Conservation (phyloP, 2,113 vertebrate species). For the Spilogale gracilis region DNA sequence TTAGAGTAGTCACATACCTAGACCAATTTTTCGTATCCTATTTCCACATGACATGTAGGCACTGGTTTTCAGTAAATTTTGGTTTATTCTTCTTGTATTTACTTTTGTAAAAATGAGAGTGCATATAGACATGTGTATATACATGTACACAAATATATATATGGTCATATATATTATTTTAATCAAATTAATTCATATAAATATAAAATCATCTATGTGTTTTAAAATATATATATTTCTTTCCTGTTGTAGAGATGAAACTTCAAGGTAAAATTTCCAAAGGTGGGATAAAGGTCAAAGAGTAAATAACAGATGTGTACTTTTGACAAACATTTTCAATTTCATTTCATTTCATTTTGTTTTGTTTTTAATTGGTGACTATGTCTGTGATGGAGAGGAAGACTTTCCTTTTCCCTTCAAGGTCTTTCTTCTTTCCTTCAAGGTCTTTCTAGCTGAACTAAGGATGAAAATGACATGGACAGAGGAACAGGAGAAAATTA, state of each 20-base stretch:
- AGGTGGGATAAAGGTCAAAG: not conserved
- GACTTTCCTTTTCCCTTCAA: not conserved
- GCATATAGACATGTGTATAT: not conserved
- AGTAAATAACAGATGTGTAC: not conserved
- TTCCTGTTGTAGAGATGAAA: not conserved
- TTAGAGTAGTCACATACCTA: not conserved
- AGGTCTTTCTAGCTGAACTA: not conserved
- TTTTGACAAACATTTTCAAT: not conserved
- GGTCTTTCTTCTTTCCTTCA: not conserved
- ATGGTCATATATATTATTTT: not conserved
- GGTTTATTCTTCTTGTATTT: not conserved
- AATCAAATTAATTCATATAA: not conserved
- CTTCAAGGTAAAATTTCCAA: not conserved
- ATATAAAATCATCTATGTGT: not conserved
- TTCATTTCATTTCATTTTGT: not conserved
- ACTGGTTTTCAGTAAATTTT: not conserved
- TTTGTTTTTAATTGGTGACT: not conserved
- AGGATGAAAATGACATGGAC: not conserved
- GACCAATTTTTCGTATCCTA: not conserved
- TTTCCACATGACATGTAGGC: not conserved
- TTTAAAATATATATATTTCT: not conserved
- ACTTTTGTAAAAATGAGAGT: not conserved
- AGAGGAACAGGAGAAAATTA: not conserved
- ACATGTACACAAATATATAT: not conserved
- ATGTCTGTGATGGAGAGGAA: not conserved